These are phyloP conservation scores for Drosophila rellima DNA, from an alignment of 2,888 invertebrate genomes.

Conservation along the genomic window DNA sequence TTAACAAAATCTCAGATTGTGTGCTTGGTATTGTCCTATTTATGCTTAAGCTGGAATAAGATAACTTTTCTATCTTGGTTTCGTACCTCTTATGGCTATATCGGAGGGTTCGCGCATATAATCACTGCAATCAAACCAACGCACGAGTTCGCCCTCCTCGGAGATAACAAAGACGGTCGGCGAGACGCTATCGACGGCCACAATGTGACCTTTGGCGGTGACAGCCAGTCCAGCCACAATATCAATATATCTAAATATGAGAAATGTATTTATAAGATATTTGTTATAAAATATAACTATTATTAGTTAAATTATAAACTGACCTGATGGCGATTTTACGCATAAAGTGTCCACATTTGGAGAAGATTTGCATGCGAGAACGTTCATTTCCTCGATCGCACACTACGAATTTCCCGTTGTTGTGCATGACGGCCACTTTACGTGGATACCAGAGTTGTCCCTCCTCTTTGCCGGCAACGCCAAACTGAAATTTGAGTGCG, in stretches of 20 bases:
- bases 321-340: conserved; percentile 94
- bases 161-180: conserved; percentile 98
- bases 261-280: not conserved
- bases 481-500: conserved; percentile 97
- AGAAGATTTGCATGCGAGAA: conserved; percentile 98
- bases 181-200: conserved; percentile 98
- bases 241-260: conserved; percentile 90
- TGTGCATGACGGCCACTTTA: conserved; percentile 96
- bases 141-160: conserved; percentile 95
- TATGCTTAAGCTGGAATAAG: no score
- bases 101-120: conserved; percentile 99
- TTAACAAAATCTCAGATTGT: no score
- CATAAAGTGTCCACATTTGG: conserved; percentile 97
- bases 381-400: conserved; percentile 99
- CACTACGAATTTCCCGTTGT: conserved; percentile 96
- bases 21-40: no score
- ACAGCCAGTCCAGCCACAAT: conserved; percentile 98
- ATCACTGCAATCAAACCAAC: conserved; percentile 99
- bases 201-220: conserved; percentile 96
- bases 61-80: no score
- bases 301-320: not conserved
- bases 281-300: not conserved
- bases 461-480: conserved; percentile 97
- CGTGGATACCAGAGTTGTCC: conserved; percentile 99
- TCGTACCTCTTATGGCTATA: conserved; percentile 95